Evolutionary conservation across 2,888 invertebrate species (phyloP), one percentile per base, ranked within the genome.

Genomic region (Pollenia labialis): DNA sequence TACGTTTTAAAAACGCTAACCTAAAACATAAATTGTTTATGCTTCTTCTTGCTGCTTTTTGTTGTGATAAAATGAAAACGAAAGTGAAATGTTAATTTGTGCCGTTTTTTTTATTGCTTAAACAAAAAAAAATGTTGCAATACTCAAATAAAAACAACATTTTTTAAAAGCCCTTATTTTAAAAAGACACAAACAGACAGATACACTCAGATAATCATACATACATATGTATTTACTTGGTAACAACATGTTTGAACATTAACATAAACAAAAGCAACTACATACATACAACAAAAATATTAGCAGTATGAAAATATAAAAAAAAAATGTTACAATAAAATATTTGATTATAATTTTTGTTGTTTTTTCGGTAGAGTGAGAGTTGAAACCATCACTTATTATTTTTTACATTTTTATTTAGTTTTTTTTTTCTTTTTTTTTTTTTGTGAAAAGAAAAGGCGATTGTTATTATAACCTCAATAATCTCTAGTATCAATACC

Each of bases 11-110:
- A 68, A 42, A 69, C 52, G 52, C 48, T 69, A 68, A 32, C 54
- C 32, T 40, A 50, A 46, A 46, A 81, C 48, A 69, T 69, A 75
- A 81, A 64, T 58, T 74, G 56, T 23, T 64, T 40, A 74, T 42
- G 64, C 48, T 74, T 52, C 75, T 54, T 64, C n/a, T 72, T 68
- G n/a, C 9, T 60, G 50, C 69, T 40, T 46, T 82, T 60, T 18
- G n/a, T 44, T 50, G 14, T 60, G 64, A 83, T 86, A 50, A 74
- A 84, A 81, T 84, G 84, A 87, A 87, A 87, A 84, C 77, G 87
- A 87, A 87, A 84, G 88, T 85, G 87, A 87, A 87, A 81, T 79
- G 84, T 76, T 77, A 87, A 81, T 87, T 87, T 84, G 87, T 81
- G 81, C 68, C 77, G 68, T 84, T 80, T 69, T 23, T 75, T 23